Conservation (phyloP, 2,113 vertebrate species). For the Amblyopsis rosae region DNA sequence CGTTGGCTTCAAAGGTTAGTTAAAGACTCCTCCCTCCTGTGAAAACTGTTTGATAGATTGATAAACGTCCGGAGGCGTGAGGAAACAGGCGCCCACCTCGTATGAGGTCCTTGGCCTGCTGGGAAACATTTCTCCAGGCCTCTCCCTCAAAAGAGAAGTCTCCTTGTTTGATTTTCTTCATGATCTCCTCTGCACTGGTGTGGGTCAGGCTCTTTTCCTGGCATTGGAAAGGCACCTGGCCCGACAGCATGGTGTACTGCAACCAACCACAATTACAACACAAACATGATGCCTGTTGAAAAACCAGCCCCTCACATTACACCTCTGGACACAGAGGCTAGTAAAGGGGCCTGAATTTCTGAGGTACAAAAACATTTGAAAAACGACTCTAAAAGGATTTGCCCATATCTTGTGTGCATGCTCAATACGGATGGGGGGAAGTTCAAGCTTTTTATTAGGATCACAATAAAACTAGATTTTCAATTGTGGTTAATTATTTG, state of each 20-base stretch:
- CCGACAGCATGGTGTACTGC: conserved; percentile 97
- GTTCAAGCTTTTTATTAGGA: too few relatives aligned
- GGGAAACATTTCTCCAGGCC: conserved; percentile 95
- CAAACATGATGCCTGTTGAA: background rate
- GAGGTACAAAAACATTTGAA: too few relatives aligned
- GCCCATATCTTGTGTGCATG: too few relatives aligned
- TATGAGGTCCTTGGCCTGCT: conserved; percentile 95
- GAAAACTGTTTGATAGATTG: too few relatives aligned
- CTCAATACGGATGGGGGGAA: too few relatives aligned
- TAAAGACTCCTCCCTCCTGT: too few relatives aligned
- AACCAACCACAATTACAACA: conserved; percentile 28
- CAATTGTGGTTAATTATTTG: too few relatives aligned
- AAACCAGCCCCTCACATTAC: background rate
- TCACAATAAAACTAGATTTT: too few relatives aligned
- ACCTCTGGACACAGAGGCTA: background rate
- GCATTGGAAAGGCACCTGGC: conserved; percentile 96
- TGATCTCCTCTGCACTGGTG: conserved; percentile 93
- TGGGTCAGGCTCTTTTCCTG: conserved; percentile 88
- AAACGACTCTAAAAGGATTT: too few relatives aligned
- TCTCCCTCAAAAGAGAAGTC: conserved; percentile 98
- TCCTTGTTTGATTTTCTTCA: conserved; percentile 98
- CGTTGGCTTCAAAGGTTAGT: too few relatives aligned
- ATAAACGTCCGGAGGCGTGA: conserved; percentile 86
- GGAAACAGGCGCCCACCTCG: conserved; percentile 78
- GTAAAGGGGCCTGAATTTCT: background rate